Evolutionary conservation across 1,140 invertebrate species (phyloP).

Genomic region (Drosophila jambulina): DNA sequence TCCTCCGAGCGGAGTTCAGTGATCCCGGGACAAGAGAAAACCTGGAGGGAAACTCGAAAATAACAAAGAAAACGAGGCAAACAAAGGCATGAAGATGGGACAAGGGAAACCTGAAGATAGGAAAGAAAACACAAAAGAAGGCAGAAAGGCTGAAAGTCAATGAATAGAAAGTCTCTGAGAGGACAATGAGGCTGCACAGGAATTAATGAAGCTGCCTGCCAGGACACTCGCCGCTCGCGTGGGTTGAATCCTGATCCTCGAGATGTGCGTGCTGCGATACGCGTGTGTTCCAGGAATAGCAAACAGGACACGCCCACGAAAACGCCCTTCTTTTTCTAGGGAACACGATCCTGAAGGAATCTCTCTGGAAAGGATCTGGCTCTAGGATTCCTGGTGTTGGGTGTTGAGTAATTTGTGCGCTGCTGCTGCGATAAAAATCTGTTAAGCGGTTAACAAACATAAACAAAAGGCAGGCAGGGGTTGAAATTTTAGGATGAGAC

Average conservation of each 20-base stretch:
- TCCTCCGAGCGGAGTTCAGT: slow-evolving; percentile 36
- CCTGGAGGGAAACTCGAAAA: slow-evolving; percentile 17
- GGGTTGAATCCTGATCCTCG: slow-evolving; percentile 30
- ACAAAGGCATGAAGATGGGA: slow-evolving; percentile 39
- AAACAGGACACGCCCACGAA: slow-evolving; percentile 43
- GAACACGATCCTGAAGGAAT: slow-evolving; percentile 68
- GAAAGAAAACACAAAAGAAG: slow-evolving; percentile 12
- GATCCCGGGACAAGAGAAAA: slow-evolving; percentile 14
- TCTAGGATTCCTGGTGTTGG: slow-evolving; percentile 22
- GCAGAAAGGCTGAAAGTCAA: slow-evolving; percentile 32
- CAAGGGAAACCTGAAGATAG: slow-evolving; percentile 31
- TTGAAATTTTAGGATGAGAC: not conserved
- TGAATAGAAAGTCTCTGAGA: slow-evolving; percentile 12
- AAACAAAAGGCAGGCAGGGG: slow-evolving; percentile 47
- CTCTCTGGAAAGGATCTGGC: not conserved
- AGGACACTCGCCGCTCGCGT: slow-evolving; percentile 45
- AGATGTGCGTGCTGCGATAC: slow-evolving; percentile 80
- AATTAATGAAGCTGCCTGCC: slow-evolving; percentile 33
- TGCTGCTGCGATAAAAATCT: slow-evolving; percentile 68
- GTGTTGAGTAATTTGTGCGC: slow-evolving; percentile 81
- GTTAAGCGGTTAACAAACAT: slow-evolving; percentile 78
- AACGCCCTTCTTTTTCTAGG: slow-evolving; percentile 13
- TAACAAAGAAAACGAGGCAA: slow-evolving; percentile 32
- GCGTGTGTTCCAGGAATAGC: slow-evolving; percentile 75
- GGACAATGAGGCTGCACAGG: slow-evolving; percentile 33